phyloP scores from a whole-genome alignment of 2,797 vertebrate genomes.

The Fundulus diaphanus region DNA sequence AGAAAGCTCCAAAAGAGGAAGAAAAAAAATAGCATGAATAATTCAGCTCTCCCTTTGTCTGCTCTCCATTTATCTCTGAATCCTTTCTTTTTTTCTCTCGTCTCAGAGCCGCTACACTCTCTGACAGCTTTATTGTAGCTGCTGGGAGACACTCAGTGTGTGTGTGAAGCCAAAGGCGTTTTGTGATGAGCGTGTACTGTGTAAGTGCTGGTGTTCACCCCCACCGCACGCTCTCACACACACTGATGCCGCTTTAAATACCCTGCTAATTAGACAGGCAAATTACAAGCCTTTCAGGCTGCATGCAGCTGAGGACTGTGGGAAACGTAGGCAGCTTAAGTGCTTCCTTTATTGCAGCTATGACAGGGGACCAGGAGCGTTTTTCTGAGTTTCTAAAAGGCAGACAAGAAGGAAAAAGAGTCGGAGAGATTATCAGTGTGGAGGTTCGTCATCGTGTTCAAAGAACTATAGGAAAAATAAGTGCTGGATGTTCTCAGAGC shows the following conservation, averaged over 20 bases:
- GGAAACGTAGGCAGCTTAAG: conserved; percentile 75
- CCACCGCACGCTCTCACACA: conserved; percentile 24
- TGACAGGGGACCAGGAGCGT: conserved; percentile 52
- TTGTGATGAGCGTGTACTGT: conserved; percentile 24
- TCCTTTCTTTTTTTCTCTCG: conserved; percentile 51
- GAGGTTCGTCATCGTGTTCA: conserved; percentile 13
- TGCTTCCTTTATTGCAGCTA: conserved; percentile 60
- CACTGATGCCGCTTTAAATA: conserved; percentile 55
- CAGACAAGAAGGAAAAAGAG: conserved; percentile 10
- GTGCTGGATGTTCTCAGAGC: not conserved
- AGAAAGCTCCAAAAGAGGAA: conserved; percentile 27
- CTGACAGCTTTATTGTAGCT: conserved; percentile 67
- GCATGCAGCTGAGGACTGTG: conserved; percentile 70
- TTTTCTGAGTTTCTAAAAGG: conserved; percentile 40
- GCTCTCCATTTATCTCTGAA: conserved; percentile 68
- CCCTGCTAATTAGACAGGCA: conserved; percentile 70
- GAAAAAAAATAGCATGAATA: conserved; percentile 59
- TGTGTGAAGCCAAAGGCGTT: conserved; percentile 42
- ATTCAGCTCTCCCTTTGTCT: conserved; percentile 69
- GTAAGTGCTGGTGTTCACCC: conserved; percentile 44
- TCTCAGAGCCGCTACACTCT: conserved; percentile 42
- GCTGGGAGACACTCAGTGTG: conserved; percentile 35
- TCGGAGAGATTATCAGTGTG: conserved; percentile 24
- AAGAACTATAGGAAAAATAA: not conserved
- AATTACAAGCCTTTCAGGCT: conserved; percentile 63